Evolutionary conservation across 2,888 invertebrate species (phyloP), one percentile per base, ranked within the genome.

Genomic region (Agrilus cyanescens): DNA sequence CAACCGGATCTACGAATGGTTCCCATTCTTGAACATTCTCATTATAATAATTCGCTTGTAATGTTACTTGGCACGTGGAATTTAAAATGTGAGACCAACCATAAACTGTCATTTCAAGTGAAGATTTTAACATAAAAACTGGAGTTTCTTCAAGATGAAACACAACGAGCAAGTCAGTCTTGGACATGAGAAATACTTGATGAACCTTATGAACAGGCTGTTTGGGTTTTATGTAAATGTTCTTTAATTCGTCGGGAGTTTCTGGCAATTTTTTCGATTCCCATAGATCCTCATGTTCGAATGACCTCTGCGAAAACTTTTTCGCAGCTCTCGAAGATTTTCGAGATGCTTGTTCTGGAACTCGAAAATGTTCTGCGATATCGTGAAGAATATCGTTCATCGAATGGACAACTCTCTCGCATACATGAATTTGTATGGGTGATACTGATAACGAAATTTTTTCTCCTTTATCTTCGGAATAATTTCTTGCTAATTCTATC

Each of bases 1-100:
- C 74, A 0, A 80, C 75, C 0, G 87, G 85, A 53, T 89, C 89
- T 1, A 89, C 62, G 1, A 91, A 62, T 0, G 90, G 90, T 58
- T 93, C 90, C 91, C 91, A 93, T 7, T 73, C 55, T 52, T 66
- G 66, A 20, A 59, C 46, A 43, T 51, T 54, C 41, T 66, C 66
- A 46, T 66, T 66, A 48, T 62, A 67, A 48, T 65, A 67, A 52
- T 67, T 68, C 0, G 73, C 74, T 44, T 69, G 69, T 4, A 71
- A 40, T 1, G 70, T 66, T 2, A 73, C 41, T 3, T 69, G 65
- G 1, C 65, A 60, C 4, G 60, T 64, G 37, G 61, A 62, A 41
- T 65, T 66, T 18, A 66, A 41, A 12, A 65, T 46, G 16, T 72
- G 73, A 0, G 80, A 78, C 83, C 83, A 84, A 60, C 84, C 80